These are phyloP conservation scores for Schizaphis graminum DNA, from an alignment of 2,888 invertebrate species.

Conservation along the genomic window DNA sequence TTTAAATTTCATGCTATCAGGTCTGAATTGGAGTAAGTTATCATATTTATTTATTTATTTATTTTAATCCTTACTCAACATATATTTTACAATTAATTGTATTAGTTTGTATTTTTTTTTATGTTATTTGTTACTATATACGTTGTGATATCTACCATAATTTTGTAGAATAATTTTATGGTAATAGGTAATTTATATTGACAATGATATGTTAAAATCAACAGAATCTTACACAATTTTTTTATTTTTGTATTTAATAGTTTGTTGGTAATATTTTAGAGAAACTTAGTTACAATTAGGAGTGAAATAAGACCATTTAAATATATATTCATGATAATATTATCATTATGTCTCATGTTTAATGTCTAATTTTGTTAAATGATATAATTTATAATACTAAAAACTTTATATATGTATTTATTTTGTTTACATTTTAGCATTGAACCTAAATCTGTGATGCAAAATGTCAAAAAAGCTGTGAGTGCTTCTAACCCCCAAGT, in stretches of 20 bases:
- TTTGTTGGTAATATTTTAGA: neutral
- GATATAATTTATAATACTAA: neutral
- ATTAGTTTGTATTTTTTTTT: slow-evolving; percentile 63
- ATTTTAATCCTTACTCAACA: slow-evolving; percentile 52
- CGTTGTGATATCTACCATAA: neutral
- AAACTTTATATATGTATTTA: neutral
- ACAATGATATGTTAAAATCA: neutral
- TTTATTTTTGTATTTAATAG: neutral
- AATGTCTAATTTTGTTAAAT: neutral
- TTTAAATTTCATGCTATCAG: slow-evolving; percentile 57
- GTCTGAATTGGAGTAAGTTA: slow-evolving; percentile 61
- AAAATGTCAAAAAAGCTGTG: slow-evolving; percentile 85
- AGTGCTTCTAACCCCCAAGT: slow-evolving; percentile 89
- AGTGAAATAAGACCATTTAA: neutral
- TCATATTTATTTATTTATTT: slow-evolving; percentile 42
- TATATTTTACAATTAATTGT: slow-evolving; percentile 58
- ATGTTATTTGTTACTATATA: neutral
- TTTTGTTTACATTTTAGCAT: slow-evolving; percentile 71
- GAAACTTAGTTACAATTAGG: neutral
- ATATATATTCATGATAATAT: neutral
- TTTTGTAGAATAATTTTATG: neutral
- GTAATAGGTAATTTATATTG: neutral
- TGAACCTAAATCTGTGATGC: slow-evolving; percentile 81
- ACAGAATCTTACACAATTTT: neutral
- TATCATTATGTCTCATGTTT: neutral